A percentile compares a stretch with the other conserved stretches of the same genome.
phyloP scores from a whole-genome alignment of 2,113 vertebrate species.

The Oncorhynchus keta region DNA sequence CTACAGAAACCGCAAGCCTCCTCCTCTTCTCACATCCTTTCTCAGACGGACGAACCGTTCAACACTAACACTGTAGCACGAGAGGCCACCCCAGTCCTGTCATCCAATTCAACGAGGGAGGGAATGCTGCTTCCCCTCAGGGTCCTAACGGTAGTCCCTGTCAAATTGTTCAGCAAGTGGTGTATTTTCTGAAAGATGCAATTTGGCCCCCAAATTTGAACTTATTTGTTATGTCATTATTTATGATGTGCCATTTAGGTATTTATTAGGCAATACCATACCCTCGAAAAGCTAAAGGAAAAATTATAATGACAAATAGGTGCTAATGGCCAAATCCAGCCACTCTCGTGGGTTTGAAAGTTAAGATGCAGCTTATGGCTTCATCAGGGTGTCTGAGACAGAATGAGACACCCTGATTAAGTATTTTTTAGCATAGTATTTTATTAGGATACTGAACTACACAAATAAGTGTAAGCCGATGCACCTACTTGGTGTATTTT shows the following conservation, averaged over 20 bases:
- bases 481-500: too few relatives aligned
- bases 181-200: not conserved
- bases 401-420: too few relatives aligned
- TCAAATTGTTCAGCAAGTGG: conserved; percentile 6
- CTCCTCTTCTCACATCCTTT: conserved; percentile 46
- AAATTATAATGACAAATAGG: too few relatives aligned
- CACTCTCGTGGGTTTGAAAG: too few relatives aligned
- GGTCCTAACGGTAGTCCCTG: conserved; percentile 59
- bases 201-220: not conserved
- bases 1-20: conserved; percentile 24
- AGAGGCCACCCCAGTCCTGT: conserved; percentile 32
- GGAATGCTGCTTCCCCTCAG: conserved; percentile 29
- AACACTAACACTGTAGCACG: conserved; percentile 11
- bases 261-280: too few relatives aligned
- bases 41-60: conserved; percentile 22
- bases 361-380: too few relatives aligned
- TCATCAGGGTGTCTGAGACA: too few relatives aligned
- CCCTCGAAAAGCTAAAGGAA: too few relatives aligned
- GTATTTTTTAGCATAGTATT: too few relatives aligned
- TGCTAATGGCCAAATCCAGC: too few relatives aligned
- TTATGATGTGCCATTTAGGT: not conserved
- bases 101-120: conserved; percentile 39
- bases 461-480: too few relatives aligned
- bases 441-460: too few relatives aligned
- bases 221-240: not conserved